phyloP scores from a whole-genome alignment of 2,797 vertebrate genomes.

The Pristis pectinata region DNA sequence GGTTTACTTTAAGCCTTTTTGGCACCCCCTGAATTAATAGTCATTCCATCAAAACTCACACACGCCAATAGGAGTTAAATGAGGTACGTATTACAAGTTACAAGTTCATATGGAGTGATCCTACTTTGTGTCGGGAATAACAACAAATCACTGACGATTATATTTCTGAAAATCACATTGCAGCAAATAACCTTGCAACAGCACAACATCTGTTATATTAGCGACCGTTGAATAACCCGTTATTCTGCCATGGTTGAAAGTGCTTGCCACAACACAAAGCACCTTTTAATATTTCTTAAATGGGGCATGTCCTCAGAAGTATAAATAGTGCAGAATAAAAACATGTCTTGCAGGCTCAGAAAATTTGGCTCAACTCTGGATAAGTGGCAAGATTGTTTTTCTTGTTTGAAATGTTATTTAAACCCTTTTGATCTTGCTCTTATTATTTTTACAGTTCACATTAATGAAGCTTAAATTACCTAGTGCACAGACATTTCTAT shows the following conservation, averaged over 20 bases:
- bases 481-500: not conserved
- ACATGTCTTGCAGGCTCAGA: not conserved
- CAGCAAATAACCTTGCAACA: not conserved
- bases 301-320: not conserved
- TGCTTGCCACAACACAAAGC: not conserved
- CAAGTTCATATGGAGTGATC: not conserved
- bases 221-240: not conserved
- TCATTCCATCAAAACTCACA: too few relatives aligned
- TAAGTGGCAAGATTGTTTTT: not conserved
- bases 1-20: not conserved
- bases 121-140: not conserved
- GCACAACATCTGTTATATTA: not conserved
- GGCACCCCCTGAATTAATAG: not conserved
- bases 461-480: not conserved
- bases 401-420: not conserved
- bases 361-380: not conserved
- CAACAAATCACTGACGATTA: not conserved
- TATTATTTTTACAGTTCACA: not conserved
- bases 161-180: not conserved
- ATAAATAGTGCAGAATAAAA: not conserved
- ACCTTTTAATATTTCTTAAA: slow-evolving; percentile 1
- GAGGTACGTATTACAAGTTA: not conserved
- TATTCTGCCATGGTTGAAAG: not conserved
- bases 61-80: too few relatives aligned
- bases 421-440: not conserved